These are phyloP conservation scores for Lasiurus cinereus DNA, from an alignment of 2,113 vertebrate genomes.

Conservation along the genomic window DNA sequence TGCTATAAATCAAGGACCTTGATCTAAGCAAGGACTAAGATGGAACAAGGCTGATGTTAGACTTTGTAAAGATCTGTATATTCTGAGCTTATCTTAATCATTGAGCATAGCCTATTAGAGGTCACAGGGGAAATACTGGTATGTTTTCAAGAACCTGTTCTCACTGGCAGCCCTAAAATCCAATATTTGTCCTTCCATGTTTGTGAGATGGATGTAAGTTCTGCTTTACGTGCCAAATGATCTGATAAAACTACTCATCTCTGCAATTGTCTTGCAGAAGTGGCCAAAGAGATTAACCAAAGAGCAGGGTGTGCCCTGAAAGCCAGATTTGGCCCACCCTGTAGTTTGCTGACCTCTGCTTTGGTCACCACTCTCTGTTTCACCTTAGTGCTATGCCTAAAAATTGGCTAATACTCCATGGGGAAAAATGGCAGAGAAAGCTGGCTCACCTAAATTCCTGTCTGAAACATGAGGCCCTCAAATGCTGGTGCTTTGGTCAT, in stretches of 20 bases:
- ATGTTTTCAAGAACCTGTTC: background rate
- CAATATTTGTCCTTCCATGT: background rate
- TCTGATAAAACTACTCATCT: background rate
- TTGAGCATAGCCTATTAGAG: background rate
- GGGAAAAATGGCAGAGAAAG: background rate
- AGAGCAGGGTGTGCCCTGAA: accelerated
- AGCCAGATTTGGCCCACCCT: background rate
- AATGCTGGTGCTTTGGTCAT: background rate
- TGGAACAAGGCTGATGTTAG: background rate
- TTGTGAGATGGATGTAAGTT: background rate
- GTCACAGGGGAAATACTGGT: background rate
- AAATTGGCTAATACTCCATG: background rate
- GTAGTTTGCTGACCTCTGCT: background rate
- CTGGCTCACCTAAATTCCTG: background rate
- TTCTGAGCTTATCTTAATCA: background rate
- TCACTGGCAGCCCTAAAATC: background rate
- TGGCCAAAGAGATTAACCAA: background rate
- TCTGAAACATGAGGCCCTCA: background rate
- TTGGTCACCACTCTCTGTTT: too few relatives aligned
- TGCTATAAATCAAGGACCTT: background rate
- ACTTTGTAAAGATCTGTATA: background rate
- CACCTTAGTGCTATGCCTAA: background rate
- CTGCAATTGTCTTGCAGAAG: background rate
- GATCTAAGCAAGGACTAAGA: background rate
- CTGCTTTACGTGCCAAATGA: background rate